Evolutionary conservation across 2,888 invertebrate species (phyloP).

Genomic region (Tridacna crocea): DNA sequence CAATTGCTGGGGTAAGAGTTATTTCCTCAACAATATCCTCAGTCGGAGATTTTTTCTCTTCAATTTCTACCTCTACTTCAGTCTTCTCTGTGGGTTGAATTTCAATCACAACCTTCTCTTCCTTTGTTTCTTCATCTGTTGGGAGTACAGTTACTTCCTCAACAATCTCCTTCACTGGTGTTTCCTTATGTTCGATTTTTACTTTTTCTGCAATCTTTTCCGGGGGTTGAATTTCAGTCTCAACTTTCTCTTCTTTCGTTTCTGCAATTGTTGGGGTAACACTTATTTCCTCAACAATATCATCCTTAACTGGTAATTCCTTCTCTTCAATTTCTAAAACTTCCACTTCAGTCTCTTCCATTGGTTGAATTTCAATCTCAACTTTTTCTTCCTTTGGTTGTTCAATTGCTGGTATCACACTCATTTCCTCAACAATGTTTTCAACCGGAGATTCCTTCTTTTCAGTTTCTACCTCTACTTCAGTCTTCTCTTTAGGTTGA

Average conservation of each 20-base stretch:
- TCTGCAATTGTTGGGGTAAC: slow-evolving; percentile 2
- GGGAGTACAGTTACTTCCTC: no score
- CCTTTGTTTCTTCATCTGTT: no score
- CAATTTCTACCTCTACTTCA: slow-evolving; percentile 16
- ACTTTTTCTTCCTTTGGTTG: neutral
- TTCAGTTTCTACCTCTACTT: no score
- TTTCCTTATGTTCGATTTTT: no score
- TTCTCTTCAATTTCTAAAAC: neutral
- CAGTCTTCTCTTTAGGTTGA: no score
- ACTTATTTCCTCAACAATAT: slow-evolving; percentile 20
- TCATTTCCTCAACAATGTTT: neutral
- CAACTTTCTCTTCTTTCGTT: slow-evolving; percentile 8
- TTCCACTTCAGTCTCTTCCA: slow-evolving; percentile 19
- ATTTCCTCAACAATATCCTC: slow-evolving; percentile 25
- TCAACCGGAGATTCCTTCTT: neutral
- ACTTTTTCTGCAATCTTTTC: no score
- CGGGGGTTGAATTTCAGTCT: no score
- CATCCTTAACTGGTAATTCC: neutral
- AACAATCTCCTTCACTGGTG: no score
- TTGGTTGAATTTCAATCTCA: neutral
- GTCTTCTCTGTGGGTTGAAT: no score
- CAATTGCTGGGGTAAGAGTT: slow-evolving; percentile 28
- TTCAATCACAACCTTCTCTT: no score
- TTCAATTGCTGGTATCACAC: neutral
- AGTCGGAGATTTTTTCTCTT: slow-evolving; percentile 25